Conservation (phyloP, 2,113 vertebrate species). For the Martes martes region DNA sequence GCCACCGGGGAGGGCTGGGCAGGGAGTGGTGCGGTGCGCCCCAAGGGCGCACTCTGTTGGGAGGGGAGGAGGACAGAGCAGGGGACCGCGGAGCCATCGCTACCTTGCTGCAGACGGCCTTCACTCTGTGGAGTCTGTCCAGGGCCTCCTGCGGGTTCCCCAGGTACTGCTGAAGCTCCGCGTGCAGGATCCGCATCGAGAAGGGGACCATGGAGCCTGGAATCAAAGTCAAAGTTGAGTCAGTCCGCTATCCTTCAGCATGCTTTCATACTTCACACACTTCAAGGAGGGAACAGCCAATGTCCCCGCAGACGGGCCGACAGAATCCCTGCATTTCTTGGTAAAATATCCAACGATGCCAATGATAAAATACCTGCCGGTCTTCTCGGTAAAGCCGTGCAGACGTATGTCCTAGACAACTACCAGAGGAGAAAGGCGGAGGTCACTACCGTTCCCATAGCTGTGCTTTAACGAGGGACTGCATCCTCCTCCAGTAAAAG, state of each 20-base stretch:
- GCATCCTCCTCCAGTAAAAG: neutral
- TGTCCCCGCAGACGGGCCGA: neutral
- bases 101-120: constrained; percentile 91
- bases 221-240: neutral
- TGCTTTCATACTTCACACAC: rapidly evolving
- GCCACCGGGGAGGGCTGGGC: rapidly evolving
- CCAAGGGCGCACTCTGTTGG: rapidly evolving
- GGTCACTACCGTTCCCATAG: neutral
- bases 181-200: constrained; percentile 95
- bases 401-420: neutral
- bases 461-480: neutral
- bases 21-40: rapidly evolving
- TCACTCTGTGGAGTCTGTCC: constrained; percentile 94
- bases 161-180: constrained; percentile 96
- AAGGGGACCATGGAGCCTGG: constrained; percentile 98
- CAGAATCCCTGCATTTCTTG: neutral
- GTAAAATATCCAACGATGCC: neutral
- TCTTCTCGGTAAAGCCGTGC: neutral
- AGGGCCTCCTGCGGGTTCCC: constrained; percentile 94
- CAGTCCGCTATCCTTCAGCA: neutral
- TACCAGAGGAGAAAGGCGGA: neutral
- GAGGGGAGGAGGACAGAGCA: rapidly evolving
- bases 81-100: neutral
- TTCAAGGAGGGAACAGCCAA: rapidly evolving
- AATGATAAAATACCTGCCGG: neutral